Conservation (phyloP, 2,113 vertebrate species). For the Takifugu flavidus region DNA sequence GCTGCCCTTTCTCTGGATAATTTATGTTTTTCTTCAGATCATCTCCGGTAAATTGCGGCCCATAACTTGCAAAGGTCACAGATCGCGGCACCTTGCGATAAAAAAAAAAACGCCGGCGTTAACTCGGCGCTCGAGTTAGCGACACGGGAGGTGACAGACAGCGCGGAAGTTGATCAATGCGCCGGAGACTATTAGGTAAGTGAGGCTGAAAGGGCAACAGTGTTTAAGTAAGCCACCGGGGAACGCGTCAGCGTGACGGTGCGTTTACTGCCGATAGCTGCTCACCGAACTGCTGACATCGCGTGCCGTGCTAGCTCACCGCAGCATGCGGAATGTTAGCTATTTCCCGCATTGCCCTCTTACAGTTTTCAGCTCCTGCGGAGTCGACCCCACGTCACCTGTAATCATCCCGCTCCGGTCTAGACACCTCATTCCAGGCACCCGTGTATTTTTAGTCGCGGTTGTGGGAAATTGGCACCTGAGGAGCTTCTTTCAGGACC, state of each 20-base stretch:
- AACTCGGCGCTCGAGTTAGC: constrained; percentile 43
- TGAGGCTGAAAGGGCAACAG: constrained; percentile 77
- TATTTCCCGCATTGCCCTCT: too few species aligned
- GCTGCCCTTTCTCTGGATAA: constrained; percentile 65
- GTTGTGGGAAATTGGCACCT: too few species aligned
- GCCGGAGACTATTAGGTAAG: constrained; percentile 73
- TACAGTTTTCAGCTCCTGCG: too few species aligned
- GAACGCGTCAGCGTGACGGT: constrained; percentile 20
- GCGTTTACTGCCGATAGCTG: background rate
- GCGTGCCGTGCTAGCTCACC: too few species aligned
- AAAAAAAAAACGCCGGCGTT: background rate
- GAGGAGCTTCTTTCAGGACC: too few species aligned
- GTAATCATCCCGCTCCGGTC: too few species aligned
- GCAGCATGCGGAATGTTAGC: too few species aligned
- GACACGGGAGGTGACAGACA: constrained; percentile 72
- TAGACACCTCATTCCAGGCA: too few species aligned
- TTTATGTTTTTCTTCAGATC: constrained; percentile 66
- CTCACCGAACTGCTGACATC: too few species aligned
- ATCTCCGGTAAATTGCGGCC: constrained; percentile 63
- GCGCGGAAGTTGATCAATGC: constrained; percentile 79
- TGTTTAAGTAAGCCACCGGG: constrained; percentile 57
- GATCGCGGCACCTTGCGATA: constrained; percentile 40
- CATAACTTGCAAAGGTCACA: constrained; percentile 68
- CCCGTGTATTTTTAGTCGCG: too few species aligned
- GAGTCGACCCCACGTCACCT: too few species aligned